A percentile compares a stretch with the other conserved stretches of the same genome.
These are phyloP conservation scores for Nemoura dubitans DNA, from an alignment of 2,888 invertebrate species.

Conservation along the genomic window DNA sequence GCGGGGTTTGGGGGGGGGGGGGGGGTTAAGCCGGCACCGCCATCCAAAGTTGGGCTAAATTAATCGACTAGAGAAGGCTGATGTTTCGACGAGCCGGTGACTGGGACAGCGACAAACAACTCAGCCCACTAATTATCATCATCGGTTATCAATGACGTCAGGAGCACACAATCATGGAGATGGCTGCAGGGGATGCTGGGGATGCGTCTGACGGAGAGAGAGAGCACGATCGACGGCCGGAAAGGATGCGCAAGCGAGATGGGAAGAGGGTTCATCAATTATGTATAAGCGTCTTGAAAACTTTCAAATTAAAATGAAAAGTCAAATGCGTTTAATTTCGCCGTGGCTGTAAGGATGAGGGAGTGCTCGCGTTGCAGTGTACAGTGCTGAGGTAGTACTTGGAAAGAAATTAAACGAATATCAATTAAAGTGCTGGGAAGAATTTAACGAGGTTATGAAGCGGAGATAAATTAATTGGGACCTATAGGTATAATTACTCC, in stretches of 20 bases:
- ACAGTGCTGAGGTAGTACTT: not conserved
- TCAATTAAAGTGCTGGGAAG: conserved; percentile 19
- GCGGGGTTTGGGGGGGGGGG: no score
- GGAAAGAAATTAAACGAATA: conserved; percentile 21
- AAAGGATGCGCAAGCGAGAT: conserved; percentile 26
- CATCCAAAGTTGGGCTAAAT: not conserved
- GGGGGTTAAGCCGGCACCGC: not conserved
- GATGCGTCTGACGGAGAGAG: not conserved
- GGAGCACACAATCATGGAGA: not conserved
- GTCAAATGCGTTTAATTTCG: conserved; percentile 29
- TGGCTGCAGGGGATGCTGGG: not conserved
- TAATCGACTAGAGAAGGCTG: not conserved
- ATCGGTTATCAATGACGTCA: conserved; percentile 12
- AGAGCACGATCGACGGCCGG: conserved; percentile 39
- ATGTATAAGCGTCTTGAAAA: conserved; percentile 33
- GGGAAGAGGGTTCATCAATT: conserved; percentile 21
- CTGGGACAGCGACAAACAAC: not conserved
- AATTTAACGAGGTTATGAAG: not conserved
- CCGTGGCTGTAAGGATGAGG: not conserved
- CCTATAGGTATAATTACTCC: not conserved
- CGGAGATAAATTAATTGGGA: not conserved
- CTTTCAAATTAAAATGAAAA: conserved; percentile 36
- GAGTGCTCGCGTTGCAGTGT: not conserved
- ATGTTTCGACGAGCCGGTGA: not conserved
- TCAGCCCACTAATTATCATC: not conserved